These are phyloP conservation scores for Lithophane leautieri DNA, from an alignment of 2,888 invertebrate species.

Conservation along the genomic window DNA sequence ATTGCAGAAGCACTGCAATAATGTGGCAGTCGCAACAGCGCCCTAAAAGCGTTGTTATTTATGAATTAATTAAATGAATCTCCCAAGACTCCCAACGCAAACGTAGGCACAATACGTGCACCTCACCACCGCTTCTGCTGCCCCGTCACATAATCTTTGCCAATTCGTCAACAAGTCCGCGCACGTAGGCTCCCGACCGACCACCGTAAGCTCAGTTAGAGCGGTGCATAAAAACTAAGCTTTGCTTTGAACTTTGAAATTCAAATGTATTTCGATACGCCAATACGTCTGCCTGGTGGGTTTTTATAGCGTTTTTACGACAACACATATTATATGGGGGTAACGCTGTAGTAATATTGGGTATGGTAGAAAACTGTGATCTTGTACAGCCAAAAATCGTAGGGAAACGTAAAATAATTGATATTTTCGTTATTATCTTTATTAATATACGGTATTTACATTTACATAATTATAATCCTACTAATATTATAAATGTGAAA, in stretches of 20 bases:
- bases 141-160: slow-evolving; percentile 72
- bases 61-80: too few relatives aligned
- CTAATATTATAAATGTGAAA: too few relatives aligned
- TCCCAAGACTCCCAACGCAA: background rate
- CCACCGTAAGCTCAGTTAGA: slow-evolving; percentile 89
- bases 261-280: slow-evolving; percentile 86
- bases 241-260: slow-evolving; percentile 88
- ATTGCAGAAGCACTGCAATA: too few relatives aligned
- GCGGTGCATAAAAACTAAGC: slow-evolving; percentile 89
- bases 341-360: background rate
- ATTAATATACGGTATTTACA: too few relatives aligned
- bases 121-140: slow-evolving; percentile 32
- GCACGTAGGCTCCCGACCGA: slow-evolving; percentile 85
- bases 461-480: too few relatives aligned
- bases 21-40: too few relatives aligned
- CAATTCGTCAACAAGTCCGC: slow-evolving; percentile 80
- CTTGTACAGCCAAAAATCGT: background rate
- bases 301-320: slow-evolving; percentile 70
- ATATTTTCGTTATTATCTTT: too few relatives aligned
- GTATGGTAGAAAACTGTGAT: background rate
- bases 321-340: slow-evolving; percentile 35
- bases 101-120: slow-evolving; percentile 32
- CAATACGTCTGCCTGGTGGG: slow-evolving; percentile 76
- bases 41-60: too few relatives aligned
- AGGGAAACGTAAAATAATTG: background rate